phyloP scores from a whole-genome alignment of 2,113 vertebrate genomes.

The Centropus bengalensis region DNA sequence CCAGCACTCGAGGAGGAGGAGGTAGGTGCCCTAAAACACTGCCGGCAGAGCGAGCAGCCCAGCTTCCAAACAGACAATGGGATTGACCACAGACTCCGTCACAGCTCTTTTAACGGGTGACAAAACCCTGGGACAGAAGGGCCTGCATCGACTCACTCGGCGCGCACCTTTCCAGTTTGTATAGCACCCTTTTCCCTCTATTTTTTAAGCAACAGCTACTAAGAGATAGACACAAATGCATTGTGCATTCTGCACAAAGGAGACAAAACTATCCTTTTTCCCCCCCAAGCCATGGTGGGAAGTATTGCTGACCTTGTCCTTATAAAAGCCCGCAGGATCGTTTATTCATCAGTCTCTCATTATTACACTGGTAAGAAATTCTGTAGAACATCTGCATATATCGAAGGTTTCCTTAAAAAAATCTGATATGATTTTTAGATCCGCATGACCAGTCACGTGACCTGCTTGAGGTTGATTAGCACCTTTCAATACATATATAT shows the following conservation, averaged over 20 bases:
- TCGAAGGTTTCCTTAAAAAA: constrained; percentile 86
- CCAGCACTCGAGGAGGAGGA: constrained; percentile 29
- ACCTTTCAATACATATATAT: constrained; percentile 91
- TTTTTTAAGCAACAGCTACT: constrained; percentile 78
- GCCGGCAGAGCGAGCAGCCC: constrained; percentile 17
- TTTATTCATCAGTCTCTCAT: constrained; percentile 86
- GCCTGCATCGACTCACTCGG: constrained; percentile 60
- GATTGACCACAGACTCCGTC: constrained; percentile 70
- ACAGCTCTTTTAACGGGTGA: constrained; percentile 67
- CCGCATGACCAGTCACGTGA: constrained; percentile 99
- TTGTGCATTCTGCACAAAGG: constrained; percentile 83
- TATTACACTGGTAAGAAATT: constrained; percentile 97
- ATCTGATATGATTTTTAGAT: constrained; percentile 99
- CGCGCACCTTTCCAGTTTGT: constrained; percentile 78
- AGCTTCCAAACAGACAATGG: constrained; percentile 5
- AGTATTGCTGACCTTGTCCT: constrained; percentile 95
- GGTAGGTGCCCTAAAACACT: constrained; percentile 59
- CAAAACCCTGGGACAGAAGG: constrained; percentile 67
- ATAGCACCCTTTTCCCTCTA: constrained; percentile 71
- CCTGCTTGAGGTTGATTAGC: constrained; percentile 97
- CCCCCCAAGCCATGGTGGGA: constrained; percentile 91
- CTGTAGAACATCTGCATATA: constrained; percentile 99
- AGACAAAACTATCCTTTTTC: constrained; percentile 85
- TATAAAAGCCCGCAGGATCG: constrained; percentile 93
- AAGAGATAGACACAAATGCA: constrained; percentile 77